These are phyloP conservation scores for Mobula birostris DNA, from an alignment of 2,113 vertebrate genomes.

Conservation along the genomic window DNA sequence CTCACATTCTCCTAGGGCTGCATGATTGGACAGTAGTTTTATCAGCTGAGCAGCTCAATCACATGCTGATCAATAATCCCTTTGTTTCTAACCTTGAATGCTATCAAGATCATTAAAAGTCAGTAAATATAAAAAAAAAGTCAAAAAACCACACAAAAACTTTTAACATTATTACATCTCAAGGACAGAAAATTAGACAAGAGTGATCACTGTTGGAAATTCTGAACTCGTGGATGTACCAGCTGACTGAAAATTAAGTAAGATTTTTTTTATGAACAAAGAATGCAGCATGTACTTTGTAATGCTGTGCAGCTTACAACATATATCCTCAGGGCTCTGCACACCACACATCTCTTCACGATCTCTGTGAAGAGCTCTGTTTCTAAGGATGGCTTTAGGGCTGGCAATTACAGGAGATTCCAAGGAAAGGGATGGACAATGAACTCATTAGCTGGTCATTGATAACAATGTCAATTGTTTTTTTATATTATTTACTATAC, in stretches of 20 bases:
- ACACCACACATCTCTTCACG: background rate
- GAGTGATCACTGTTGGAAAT: slow-evolving; percentile 18
- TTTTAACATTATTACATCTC: slow-evolving; percentile 17
- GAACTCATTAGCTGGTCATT: background rate
- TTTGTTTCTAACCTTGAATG: slow-evolving; percentile 43
- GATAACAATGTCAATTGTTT: background rate
- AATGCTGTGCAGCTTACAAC: background rate
- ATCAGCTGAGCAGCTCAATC: slow-evolving; percentile 55
- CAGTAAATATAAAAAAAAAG: background rate
- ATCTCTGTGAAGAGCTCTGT: background rate
- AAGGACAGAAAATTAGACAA: background rate
- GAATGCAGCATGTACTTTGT: background rate
- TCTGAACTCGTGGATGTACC: background rate
- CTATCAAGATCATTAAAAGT: background rate
- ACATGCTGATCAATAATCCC: slow-evolving; percentile 56
- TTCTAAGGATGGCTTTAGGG: background rate
- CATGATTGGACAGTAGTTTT: slow-evolving; percentile 53
- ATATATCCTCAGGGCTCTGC: background rate
- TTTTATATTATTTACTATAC: no score
- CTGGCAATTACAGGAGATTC: background rate
- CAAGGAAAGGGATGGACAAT: background rate
- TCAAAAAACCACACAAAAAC: background rate
- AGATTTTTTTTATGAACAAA: background rate
- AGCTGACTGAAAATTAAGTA: slow-evolving; percentile 17
- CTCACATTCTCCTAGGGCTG: slow-evolving; percentile 48